These are phyloP conservation scores for Montipora foliosa DNA, from an alignment of 64 coral and sea anemone species.

Conservation along the genomic window DNA sequence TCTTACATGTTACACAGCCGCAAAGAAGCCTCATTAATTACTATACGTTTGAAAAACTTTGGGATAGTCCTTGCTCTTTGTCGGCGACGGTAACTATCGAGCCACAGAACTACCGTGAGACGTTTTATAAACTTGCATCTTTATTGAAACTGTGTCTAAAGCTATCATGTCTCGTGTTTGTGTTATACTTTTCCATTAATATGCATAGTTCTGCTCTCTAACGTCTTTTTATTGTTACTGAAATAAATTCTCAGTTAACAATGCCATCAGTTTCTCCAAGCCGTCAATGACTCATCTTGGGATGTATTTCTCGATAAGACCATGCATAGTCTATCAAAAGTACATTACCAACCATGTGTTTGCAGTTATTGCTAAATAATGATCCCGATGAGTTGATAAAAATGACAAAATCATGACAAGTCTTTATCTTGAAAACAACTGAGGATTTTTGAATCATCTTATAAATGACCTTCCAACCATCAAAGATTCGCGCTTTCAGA, in stretches of 20 bases:
- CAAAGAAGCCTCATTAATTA: too few relatives aligned
- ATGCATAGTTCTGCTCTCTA: neutral
- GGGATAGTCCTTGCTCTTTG: too few relatives aligned
- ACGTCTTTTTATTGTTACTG: neutral
- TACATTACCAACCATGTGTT: slow-evolving; percentile 18
- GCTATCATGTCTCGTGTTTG: neutral
- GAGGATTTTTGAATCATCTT: too few relatives aligned
- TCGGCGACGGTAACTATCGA: too few relatives aligned
- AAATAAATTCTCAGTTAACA: neutral
- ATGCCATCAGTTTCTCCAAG: neutral
- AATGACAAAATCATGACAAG: neutral
- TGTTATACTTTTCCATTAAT: neutral
- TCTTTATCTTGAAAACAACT: neutral
- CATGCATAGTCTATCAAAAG: slow-evolving; percentile 12
- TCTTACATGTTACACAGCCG: too few relatives aligned
- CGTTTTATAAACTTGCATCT: too few relatives aligned
- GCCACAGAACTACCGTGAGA: too few relatives aligned
- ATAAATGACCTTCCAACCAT: too few relatives aligned
- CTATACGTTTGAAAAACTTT: too few relatives aligned
- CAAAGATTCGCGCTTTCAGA: too few relatives aligned
- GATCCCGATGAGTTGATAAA: slow-evolving; percentile 12
- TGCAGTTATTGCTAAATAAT: neutral
- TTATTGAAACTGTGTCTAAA: neutral
- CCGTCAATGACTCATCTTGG: neutral
- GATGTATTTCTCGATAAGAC: neutral